Conservation (phyloP, 2,888 invertebrate genomes). For the Lochmaea capreae region DNA sequence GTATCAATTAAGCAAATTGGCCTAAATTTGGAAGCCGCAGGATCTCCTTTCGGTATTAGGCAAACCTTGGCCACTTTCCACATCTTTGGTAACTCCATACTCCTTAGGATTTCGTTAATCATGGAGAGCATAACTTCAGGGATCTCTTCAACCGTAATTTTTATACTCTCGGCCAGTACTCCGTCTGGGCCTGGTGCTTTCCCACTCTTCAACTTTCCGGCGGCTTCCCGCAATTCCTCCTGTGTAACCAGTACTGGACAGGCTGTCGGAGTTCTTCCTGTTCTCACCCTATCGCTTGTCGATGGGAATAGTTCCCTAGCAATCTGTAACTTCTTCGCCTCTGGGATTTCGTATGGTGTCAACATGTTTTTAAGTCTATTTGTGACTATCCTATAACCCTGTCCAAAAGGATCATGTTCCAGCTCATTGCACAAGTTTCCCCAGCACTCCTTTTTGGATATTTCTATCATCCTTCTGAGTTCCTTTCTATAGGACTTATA, state of each 20-base stretch:
- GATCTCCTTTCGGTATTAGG: conserved; percentile 4
- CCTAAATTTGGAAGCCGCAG: conserved; percentile 8
- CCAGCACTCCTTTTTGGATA: conserved; percentile 16
- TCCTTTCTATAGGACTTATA: conserved; percentile 4
- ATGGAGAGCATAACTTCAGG: not conserved
- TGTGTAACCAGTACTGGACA: not conserved
- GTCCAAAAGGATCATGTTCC: conserved; percentile 1
- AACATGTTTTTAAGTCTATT: no score
- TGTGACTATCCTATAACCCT: no score
- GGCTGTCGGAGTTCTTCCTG: not conserved
- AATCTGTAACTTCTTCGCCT: no score
- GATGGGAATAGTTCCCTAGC: conserved; percentile 1
- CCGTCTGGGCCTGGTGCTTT: conserved; percentile 18
- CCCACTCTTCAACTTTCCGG: not conserved
- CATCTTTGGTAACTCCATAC: not conserved
- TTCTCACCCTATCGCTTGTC: not conserved
- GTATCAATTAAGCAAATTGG: conserved; percentile 30
- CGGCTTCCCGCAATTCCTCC: conserved; percentile 9
- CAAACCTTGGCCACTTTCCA: conserved; percentile 11
- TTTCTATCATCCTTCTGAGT: conserved; percentile 13
- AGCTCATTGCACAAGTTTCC: conserved; percentile 17
- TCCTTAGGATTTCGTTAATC: conserved; percentile 9
- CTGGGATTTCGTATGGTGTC: not conserved
- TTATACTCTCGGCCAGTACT: not conserved
- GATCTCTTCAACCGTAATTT: conserved; percentile 4